phyloP scores from a whole-genome alignment of 2,113 vertebrate genomes.

The Paradisaea rubra region DNA sequence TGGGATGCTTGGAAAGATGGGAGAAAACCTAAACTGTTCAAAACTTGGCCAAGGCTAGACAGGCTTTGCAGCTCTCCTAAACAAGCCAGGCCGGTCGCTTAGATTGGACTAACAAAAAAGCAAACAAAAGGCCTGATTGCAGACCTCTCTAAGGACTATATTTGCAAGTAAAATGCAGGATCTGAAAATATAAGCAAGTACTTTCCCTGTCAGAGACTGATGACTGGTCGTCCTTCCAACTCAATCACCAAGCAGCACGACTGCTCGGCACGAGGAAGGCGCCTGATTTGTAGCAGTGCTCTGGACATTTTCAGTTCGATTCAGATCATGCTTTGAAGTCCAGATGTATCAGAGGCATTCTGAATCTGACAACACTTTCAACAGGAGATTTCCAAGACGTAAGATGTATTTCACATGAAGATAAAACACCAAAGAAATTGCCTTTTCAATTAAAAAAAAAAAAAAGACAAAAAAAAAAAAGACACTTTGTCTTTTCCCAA shows the following conservation, averaged over 20 bases:
- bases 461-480: too few species aligned
- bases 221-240: constrained; percentile 27
- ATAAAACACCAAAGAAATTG: background rate
- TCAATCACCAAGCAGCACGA: constrained; percentile 24
- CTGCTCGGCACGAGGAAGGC: background rate
- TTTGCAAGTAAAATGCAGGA: constrained; percentile 60
- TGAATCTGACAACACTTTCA: background rate
- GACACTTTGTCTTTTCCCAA: background rate
- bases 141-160: constrained; percentile 13
- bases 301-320: background rate
- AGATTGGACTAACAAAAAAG: constrained; percentile 36
- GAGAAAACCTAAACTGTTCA: background rate
- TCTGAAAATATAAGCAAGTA: constrained; percentile 40
- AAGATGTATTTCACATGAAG: background rate
- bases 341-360: background rate
- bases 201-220: constrained; percentile 20
- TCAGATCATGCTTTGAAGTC: background rate
- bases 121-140: constrained; percentile 57
- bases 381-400: background rate
- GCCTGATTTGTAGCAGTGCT: background rate
- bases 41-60: constrained; percentile 24
- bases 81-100: constrained; percentile 4
- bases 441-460: background rate
- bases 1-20: background rate
- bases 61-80: constrained; percentile 1